phyloP scores from a whole-genome alignment of 2,888 invertebrate genomes.

The Xestoiulus laeticollis region DNA sequence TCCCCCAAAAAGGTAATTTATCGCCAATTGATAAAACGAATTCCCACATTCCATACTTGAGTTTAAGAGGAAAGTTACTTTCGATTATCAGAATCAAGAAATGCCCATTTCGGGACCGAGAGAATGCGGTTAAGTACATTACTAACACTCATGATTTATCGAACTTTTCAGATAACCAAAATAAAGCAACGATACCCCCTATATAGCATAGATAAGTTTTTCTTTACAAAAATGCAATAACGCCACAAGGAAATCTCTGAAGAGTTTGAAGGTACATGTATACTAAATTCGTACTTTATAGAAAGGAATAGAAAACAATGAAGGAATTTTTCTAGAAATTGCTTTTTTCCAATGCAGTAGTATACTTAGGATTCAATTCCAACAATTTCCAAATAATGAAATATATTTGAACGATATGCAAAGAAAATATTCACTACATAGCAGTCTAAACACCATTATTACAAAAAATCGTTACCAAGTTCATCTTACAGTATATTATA shows the following conservation, averaged over 20 bases:
- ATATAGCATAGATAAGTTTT: background rate
- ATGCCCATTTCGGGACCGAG: background rate
- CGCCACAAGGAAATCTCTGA: background rate
- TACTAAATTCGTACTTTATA: background rate
- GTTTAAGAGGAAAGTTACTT: background rate
- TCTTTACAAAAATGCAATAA: background rate
- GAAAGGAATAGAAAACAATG: background rate
- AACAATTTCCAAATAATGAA: background rate
- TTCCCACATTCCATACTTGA: background rate
- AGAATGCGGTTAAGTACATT: background rate
- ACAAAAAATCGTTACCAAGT: no score
- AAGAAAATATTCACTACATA: background rate
- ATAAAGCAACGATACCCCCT: background rate
- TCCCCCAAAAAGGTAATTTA: background rate
- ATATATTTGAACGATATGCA: background rate
- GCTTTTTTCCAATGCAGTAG: background rate
- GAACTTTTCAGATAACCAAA: background rate
- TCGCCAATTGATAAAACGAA: background rate
- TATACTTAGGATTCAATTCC: background rate
- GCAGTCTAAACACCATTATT: background rate
- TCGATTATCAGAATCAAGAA: background rate
- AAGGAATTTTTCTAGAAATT: background rate
- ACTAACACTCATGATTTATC: background rate
- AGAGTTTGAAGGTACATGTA: background rate
- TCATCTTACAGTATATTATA: no score